Percentiles rank a stretch among this genome's conserved stretches.
Conservation (phyloP, 2,797 vertebrate species). For the Steatocranus sp. region DNA sequence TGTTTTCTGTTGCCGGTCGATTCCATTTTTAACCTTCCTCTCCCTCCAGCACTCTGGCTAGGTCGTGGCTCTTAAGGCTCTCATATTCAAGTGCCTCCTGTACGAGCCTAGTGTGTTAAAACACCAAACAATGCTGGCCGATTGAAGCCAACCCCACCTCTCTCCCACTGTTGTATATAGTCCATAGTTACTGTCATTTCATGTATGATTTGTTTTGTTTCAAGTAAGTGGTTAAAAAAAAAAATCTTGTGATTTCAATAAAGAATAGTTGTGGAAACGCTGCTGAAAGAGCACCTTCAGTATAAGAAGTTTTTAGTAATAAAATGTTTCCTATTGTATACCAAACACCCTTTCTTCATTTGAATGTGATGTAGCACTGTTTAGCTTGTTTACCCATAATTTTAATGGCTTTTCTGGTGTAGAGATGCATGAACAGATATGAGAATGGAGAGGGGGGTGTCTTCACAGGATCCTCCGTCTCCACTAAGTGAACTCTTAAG, state of each 20-base stretch:
- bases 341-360: constrained; percentile 27
- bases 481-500: not conserved
- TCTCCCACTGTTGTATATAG: constrained; percentile 65
- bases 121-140: constrained; percentile 45
- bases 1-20: constrained; percentile 28
- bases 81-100: constrained; percentile 74
- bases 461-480: not conserved
- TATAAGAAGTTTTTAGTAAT: constrained; percentile 78
- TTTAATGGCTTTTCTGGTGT: not conserved
- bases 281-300: constrained; percentile 65
- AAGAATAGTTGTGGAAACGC: constrained; percentile 70
- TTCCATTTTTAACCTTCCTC: not conserved
- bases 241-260: constrained; percentile 71
- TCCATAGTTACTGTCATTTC: constrained; percentile 57
- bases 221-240: constrained; percentile 48
- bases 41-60: constrained; percentile 26
- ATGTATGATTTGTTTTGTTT: constrained; percentile 52
- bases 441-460: not conserved
- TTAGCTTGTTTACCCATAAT: not conserved
- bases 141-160: constrained; percentile 17
- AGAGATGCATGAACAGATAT: not conserved
- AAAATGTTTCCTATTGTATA: constrained; percentile 76
- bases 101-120: constrained; percentile 59
- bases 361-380: not conserved
- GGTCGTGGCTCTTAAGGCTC: constrained; percentile 62